Conservation (phyloP, 2,888 invertebrate species). For the Drosophila paranaensis region DNA sequence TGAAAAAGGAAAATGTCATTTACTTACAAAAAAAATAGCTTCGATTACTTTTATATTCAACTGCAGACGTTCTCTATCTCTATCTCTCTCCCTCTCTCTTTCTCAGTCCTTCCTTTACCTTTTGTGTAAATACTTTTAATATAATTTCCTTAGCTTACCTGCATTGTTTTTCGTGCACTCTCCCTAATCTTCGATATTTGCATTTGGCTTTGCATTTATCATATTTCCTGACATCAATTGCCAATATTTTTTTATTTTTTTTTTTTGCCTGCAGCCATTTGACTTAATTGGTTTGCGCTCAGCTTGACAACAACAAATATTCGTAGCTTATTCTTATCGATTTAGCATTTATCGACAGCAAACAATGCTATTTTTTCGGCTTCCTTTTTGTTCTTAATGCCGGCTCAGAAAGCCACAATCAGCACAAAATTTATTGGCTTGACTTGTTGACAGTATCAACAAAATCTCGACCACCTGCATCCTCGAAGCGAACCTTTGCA, state of each 20-base stretch:
- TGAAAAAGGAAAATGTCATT: too few relatives aligned
- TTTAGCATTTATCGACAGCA: slow-evolving; percentile 69
- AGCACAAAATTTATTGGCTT: slow-evolving; percentile 3
- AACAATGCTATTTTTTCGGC: slow-evolving; percentile 23
- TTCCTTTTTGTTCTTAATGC: background rate
- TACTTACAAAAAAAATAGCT: background rate
- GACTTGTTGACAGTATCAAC: slow-evolving; percentile 37
- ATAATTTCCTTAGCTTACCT: slow-evolving; percentile 5
- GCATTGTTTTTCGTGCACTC: background rate
- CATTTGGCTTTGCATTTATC: slow-evolving; percentile 43
- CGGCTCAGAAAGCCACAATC: background rate
- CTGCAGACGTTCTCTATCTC: background rate
- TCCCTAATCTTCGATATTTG: background rate
- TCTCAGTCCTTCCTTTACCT: too few relatives aligned
- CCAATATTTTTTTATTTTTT: slow-evolving; percentile 22
- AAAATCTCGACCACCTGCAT: slow-evolving; percentile 29
- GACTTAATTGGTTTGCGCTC: slow-evolving; percentile 55
- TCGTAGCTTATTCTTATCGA: slow-evolving; percentile 52
- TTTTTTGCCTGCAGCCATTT: slow-evolving; percentile 45
- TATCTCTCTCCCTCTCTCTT: background rate
- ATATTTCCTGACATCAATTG: slow-evolving; percentile 30
- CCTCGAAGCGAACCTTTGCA: slow-evolving; percentile 21
- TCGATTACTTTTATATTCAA: background rate
- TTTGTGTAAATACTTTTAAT: background rate
- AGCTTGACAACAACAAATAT: slow-evolving; percentile 13